Evolutionary conservation across 2,797 vertebrate genomes (phyloP).

Genomic region (Chaetophractus vellerosus): DNA sequence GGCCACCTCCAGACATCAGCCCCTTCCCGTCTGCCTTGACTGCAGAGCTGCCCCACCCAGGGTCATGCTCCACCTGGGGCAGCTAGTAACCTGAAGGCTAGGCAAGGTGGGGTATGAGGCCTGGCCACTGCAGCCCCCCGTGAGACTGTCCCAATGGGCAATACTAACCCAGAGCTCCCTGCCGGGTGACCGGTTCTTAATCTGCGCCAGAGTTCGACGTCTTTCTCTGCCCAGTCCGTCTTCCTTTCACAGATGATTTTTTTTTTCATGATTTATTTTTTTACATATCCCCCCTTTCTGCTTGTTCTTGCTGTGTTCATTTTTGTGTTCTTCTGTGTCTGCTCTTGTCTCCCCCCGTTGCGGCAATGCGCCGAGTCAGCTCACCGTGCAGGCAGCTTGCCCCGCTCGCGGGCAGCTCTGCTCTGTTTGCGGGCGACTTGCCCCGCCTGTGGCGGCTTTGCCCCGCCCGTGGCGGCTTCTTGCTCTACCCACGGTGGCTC

Average conservation of each 20-base stretch:
- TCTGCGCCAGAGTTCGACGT: neutral
- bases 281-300: too few relatives aligned
- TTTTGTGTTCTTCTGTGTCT: too few relatives aligned
- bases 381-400: too few relatives aligned
- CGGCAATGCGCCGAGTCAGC: too few relatives aligned
- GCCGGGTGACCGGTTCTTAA: fast-evolving
- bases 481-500: too few relatives aligned
- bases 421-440: too few relatives aligned
- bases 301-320: too few relatives aligned
- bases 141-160: neutral
- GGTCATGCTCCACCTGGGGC: neutral
- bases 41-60: neutral
- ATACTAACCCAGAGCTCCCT: neutral
- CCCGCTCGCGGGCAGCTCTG: too few relatives aligned
- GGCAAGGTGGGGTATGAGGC: neutral
- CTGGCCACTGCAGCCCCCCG: neutral
- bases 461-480: too few relatives aligned
- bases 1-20: neutral
- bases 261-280: too few relatives aligned
- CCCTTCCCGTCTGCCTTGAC: neutral
- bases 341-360: too few relatives aligned
- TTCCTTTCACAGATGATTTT: neutral
- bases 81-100: neutral
- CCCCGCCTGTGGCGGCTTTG: too few relatives aligned
- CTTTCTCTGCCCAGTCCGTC: neutral